Conservation (phyloP, 2,113 vertebrate genomes). For the Limnothrissa miodon region DNA sequence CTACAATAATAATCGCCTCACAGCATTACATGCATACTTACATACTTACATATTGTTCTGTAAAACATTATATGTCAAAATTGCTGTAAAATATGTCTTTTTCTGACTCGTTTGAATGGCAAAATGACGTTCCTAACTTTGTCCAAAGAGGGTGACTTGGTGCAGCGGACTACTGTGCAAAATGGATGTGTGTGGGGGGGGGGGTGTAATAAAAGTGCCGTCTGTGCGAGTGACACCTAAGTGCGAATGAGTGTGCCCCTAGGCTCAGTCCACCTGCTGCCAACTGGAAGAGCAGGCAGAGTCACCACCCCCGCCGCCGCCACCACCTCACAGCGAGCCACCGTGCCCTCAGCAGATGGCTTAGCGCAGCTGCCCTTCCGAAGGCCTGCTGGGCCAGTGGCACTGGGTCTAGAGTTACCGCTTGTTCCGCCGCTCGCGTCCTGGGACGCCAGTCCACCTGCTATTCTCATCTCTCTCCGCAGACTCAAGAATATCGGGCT, state of each 20-base stretch:
- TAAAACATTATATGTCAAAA: no score
- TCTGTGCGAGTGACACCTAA: background rate
- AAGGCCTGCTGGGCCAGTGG: background rate
- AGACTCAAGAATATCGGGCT: background rate
- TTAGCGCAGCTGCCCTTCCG: background rate
- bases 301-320: background rate
- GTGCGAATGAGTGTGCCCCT: conserved; percentile 1
- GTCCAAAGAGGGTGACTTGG: background rate
- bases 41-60: no score
- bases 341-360: background rate
- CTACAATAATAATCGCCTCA: no score
- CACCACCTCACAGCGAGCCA: background rate
- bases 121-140: background rate
- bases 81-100: background rate
- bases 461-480: background rate
- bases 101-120: background rate
- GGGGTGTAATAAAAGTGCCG: background rate
- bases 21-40: no score
- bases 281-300: background rate
- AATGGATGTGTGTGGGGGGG: background rate
- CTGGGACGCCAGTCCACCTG: background rate
- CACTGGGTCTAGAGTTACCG: background rate
- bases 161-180: background rate
- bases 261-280: background rate
- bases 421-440: background rate